phyloP scores from a whole-genome alignment of 2,888 invertebrate species.

The Pharmacophagus antenor region DNA sequence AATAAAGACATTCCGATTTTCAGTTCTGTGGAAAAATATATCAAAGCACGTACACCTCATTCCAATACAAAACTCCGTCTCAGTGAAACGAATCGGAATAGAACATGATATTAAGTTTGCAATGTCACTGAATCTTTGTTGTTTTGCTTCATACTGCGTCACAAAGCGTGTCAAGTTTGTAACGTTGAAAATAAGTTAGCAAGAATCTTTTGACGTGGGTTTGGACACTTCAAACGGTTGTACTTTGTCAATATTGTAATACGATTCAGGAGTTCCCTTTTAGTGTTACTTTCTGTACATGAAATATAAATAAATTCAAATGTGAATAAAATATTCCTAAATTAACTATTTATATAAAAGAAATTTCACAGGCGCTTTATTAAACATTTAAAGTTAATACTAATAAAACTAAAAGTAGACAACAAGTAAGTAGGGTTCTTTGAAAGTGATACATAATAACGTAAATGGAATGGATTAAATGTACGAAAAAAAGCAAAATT shows the following conservation, averaged over 20 bases:
- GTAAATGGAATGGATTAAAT: too few species aligned
- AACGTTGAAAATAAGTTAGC: conserved; percentile 26
- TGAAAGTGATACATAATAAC: too few species aligned
- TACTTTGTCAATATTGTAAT: background rate
- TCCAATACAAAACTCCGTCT: background rate
- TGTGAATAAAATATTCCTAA: too few species aligned
- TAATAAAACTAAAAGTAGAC: too few species aligned
- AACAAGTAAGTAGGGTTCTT: too few species aligned
- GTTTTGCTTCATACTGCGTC: background rate
- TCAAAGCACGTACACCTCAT: background rate
- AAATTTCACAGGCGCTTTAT: too few species aligned
- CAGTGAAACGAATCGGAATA: background rate
- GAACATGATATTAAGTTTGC: background rate
- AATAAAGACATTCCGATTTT: too few species aligned
- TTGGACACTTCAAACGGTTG: conserved; percentile 15
- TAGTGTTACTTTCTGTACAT: background rate
- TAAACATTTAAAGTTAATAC: too few species aligned
- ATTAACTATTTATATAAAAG: too few species aligned
- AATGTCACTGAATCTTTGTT: conserved; percentile 1
- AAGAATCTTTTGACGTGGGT: conserved; percentile 19
- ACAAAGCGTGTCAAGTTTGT: conserved; percentile 23
- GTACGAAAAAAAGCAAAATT: background rate
- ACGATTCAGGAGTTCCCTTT: background rate
- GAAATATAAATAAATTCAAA: too few species aligned
- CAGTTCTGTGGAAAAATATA: too few species aligned